Evolutionary conservation across 2,113 vertebrate genomes (phyloP).

Genomic region (Cavia aperea): DNA sequence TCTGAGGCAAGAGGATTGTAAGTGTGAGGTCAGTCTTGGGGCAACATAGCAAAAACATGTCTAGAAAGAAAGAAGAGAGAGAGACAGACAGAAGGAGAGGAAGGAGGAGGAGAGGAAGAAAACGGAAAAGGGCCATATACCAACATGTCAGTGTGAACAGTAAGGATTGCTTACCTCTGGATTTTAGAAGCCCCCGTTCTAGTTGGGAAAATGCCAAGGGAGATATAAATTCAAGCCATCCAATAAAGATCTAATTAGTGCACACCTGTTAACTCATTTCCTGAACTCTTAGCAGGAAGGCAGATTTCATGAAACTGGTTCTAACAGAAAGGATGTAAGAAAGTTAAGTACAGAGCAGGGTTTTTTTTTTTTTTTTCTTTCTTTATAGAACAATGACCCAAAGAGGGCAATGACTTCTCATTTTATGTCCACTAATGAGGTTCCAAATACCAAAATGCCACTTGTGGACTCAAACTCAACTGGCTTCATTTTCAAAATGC

Average conservation of each 20-base stretch:
- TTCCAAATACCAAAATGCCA: neutral
- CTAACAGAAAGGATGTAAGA: neutral
- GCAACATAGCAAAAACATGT: neutral
- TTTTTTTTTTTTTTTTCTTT: neutral
- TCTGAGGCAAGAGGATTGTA: neutral
- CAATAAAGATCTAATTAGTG: too few relatives aligned
- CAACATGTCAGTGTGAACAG: neutral
- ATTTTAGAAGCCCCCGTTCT: neutral
- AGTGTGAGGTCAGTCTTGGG: neutral
- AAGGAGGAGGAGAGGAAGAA: too few relatives aligned
- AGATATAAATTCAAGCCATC: neutral
- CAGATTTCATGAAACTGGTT: neutral
- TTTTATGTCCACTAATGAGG: neutral
- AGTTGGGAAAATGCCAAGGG: neutral
- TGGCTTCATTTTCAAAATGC: conserved; percentile 61
- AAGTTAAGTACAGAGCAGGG: neutral
- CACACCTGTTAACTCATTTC: neutral
- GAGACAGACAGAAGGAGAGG: too few relatives aligned
- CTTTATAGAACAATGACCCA: neutral
- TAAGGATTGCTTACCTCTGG: neutral
- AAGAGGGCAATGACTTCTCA: neutral
- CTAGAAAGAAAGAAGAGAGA: neutral
- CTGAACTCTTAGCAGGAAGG: neutral
- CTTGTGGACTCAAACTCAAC: conserved; percentile 59
- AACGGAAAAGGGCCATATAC: neutral